Evolutionary conservation across 2,888 invertebrate species (phyloP).

Genomic region (Catocala fraxini): DNA sequence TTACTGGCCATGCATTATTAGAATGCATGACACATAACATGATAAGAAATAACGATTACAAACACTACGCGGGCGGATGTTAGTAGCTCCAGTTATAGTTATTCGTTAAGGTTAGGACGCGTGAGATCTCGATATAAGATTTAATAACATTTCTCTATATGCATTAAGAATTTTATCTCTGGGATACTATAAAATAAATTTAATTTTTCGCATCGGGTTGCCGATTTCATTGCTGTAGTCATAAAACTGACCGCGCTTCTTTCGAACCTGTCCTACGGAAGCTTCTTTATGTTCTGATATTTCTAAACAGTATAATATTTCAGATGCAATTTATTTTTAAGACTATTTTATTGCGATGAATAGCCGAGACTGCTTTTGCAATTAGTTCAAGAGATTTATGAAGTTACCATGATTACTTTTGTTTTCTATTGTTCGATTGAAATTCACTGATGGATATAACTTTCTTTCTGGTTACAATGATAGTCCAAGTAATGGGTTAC

Average conservation of each 20-base stretch:
- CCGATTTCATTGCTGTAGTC: constrained; percentile 24
- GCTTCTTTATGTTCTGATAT: constrained; percentile 18
- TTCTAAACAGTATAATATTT: constrained; percentile 24
- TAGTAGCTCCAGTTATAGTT: too few species aligned
- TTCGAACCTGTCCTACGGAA: constrained; percentile 22
- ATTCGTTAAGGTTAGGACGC: neutral
- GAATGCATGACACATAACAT: neutral
- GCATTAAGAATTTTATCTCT: constrained; percentile 7
- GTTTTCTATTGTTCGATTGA: neutral
- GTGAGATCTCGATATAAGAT: neutral
- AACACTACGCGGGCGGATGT: too few species aligned
- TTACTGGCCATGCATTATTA: neutral
- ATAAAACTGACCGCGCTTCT: constrained; percentile 30
- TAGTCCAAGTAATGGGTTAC: too few species aligned
- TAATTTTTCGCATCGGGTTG: constrained; percentile 15
- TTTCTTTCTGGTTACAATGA: neutral
- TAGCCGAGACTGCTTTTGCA: constrained; percentile 4
- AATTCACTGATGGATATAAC: neutral
- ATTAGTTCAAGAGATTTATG: constrained; percentile 4
- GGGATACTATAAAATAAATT: constrained; percentile 23
- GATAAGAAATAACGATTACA: too few species aligned
- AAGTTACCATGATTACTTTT: neutral
- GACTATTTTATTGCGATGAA: constrained; percentile 28
- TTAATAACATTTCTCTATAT: neutral
- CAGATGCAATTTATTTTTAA: constrained; percentile 32